Percentiles rank a stretch among this genome's conserved stretches.
These are phyloP conservation scores for Reticulitermes lucifugus DNA, from an alignment of 2,888 invertebrate species.

Conservation along the genomic window DNA sequence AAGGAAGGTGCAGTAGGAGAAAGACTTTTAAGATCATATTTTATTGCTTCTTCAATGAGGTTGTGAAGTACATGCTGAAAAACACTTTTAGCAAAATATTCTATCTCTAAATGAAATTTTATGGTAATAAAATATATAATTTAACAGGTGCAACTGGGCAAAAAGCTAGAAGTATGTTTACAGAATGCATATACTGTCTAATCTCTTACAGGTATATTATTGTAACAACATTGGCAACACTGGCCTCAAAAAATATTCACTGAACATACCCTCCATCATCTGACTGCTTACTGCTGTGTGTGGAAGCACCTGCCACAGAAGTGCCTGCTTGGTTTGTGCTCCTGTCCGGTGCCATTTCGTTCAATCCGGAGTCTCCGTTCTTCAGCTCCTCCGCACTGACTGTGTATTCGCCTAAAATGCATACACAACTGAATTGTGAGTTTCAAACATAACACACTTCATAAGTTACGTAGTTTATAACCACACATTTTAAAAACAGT, in stretches of 20 bases:
- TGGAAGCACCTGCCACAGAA: conserved; percentile 44
- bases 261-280: conserved; percentile 49
- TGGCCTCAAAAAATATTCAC: neutral
- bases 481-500: neutral
- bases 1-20: too few relatives aligned
- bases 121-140: too few relatives aligned
- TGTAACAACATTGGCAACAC: neutral
- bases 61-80: too few relatives aligned
- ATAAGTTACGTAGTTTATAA: neutral
- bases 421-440: neutral
- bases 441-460: neutral
- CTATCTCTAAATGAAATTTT: too few relatives aligned
- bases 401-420: conserved; percentile 45
- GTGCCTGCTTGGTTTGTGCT: conserved; percentile 46
- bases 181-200: neutral
- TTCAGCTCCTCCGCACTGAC: conserved; percentile 50
- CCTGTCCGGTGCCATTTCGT: conserved; percentile 53
- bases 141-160: too few relatives aligned
- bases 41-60: too few relatives aligned
- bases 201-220: neutral
- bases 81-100: too few relatives aligned
- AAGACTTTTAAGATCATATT: too few relatives aligned
- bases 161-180: neutral
- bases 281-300: conserved; percentile 42
- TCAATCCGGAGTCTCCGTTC: conserved; percentile 56